Conservation (phyloP, 2,797 vertebrate species). For the Aldrovandia affinis region DNA sequence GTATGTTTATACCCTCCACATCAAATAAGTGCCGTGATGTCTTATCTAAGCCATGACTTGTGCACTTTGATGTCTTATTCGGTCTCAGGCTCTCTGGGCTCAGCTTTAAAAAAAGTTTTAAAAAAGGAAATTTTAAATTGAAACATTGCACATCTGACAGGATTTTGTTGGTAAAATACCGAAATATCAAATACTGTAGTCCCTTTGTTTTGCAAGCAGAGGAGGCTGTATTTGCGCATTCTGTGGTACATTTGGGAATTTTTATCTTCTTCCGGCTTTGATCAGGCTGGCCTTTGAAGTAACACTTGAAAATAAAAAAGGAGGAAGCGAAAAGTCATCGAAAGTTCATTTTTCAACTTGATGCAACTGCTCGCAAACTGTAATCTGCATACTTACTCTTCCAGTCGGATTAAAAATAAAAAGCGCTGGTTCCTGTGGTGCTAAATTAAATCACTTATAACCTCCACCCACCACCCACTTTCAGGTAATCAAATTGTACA, state of each 20-base stretch:
- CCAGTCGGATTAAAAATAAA: constrained; percentile 64
- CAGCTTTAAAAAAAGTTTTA: constrained; percentile 60
- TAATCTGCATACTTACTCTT: constrained; percentile 80
- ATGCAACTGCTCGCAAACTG: constrained; percentile 61
- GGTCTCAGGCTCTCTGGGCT: constrained; percentile 60
- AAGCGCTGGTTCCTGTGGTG: constrained; percentile 60
- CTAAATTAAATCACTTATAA: constrained; percentile 50
- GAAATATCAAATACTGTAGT: constrained; percentile 69
- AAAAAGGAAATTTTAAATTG: constrained; percentile 64
- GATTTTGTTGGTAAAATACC: constrained; percentile 62
- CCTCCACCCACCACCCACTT: constrained; percentile 16
- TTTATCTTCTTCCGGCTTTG: constrained; percentile 77
- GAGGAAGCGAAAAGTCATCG: constrained; percentile 71
- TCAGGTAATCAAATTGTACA: constrained; percentile 28
- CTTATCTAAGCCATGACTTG: constrained; percentile 72
- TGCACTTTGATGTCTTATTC: constrained; percentile 73
- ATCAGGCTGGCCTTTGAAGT: constrained; percentile 85
- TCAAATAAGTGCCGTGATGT: constrained; percentile 55
- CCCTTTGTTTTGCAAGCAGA: constrained; percentile 72
- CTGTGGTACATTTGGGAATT: constrained; percentile 73
- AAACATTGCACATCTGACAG: constrained; percentile 73
- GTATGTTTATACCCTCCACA: constrained; percentile 6
- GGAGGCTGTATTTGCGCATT: constrained; percentile 65
- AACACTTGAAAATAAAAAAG: constrained; percentile 67
- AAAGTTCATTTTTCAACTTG: constrained; percentile 76